These are phyloP conservation scores for Frieseomelitta varia DNA, from an alignment of 1,140 invertebrate genomes.

Conservation along the genomic window DNA sequence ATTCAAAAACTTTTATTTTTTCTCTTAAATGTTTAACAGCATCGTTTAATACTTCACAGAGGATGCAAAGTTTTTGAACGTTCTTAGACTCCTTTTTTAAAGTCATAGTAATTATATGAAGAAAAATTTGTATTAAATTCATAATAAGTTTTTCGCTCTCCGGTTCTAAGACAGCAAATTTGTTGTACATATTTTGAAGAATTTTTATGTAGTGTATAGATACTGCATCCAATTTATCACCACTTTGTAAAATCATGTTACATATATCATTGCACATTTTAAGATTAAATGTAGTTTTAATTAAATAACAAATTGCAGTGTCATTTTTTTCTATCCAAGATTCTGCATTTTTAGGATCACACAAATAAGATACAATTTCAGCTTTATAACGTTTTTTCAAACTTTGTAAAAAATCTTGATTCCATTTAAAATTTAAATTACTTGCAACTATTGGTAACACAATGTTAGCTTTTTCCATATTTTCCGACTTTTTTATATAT, in stretches of 20 bases:
- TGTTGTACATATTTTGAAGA: slow-evolving; percentile 76
- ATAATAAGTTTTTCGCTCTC: slow-evolving; percentile 77
- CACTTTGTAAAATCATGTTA: slow-evolving; percentile 70
- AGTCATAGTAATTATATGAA: slow-evolving; percentile 82
- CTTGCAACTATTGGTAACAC: slow-evolving; percentile 74
- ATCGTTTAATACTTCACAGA: slow-evolving; percentile 74
- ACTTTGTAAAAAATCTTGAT: slow-evolving; percentile 70
- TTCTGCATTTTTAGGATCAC: slow-evolving; percentile 53
- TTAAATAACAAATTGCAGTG: slow-evolving; percentile 68
- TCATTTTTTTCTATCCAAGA: slow-evolving; percentile 73
- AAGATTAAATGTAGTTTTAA: slow-evolving; percentile 70
- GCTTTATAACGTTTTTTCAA: slow-evolving; percentile 63
- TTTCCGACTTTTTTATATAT: slow-evolving; percentile 55
- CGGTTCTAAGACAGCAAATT: slow-evolving; percentile 60
- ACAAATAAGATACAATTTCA: slow-evolving; percentile 73
- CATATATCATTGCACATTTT: slow-evolving; percentile 69
- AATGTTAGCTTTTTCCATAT: slow-evolving; percentile 62
- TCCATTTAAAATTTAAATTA: slow-evolving; percentile 72
- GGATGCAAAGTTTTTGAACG: slow-evolving; percentile 77
- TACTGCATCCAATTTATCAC: slow-evolving; percentile 74
- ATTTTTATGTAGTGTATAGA: slow-evolving; percentile 74
- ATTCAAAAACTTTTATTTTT: slow-evolving; percentile 73
- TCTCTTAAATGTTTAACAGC: slow-evolving; percentile 70
- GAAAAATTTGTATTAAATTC: slow-evolving; percentile 83
- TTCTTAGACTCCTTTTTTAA: slow-evolving; percentile 83